Evolutionary conservation across 1,140 invertebrate species (phyloP), one percentile per base, ranked within the genome.

Genomic region (Drosophila saltans): DNA sequence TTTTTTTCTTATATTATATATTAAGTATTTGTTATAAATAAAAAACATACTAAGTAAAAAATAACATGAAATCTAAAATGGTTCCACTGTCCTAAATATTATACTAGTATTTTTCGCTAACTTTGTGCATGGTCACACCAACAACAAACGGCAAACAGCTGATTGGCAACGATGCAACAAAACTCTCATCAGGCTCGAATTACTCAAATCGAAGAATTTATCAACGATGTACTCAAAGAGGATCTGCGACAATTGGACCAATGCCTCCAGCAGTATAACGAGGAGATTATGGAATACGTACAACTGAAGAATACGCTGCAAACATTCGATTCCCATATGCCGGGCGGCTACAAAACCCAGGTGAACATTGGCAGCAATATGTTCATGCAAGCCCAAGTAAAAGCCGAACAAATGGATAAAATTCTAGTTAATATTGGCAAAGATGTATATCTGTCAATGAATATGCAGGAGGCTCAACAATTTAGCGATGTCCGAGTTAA

Each of bases 391-490:
- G 96, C 95, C 43, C 65, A 74, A 0, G 95, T 97, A 0, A 92
- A 94, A 11, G 8, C 45, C 45, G 9, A 52, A 8, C 94, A 97
- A 91, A 93, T 95, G 60, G 95, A 95, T 0, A 94, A 91, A 30
- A 95, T 97, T 59, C 92, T 96, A 52, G 93, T 97, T n/a, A 94
- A 96, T 81, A 93, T 97, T 80, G 97, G 97, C 9, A 94, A 96
- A 70, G 95, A 96, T 67, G 93, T 95, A 75, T 97, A 94, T 86
- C 90, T 97, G 28, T 96, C 97, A 88, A 95, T 97, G 78, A 95
- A 93, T 36, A 78, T 95, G 40, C 93, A 94, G 39, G 96, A 97
- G 93, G 96, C 96, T 1, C 79, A 96, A 39, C 93, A 92, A 67
- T 95, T 96, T 80, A 95, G 96, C 60, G 94, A 96, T 80, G 94